Evolutionary conservation across 30 jellyfish, hydroid and myxozoan genomes (phyloP).

Genomic region (Cassiopea andromeda): DNA sequence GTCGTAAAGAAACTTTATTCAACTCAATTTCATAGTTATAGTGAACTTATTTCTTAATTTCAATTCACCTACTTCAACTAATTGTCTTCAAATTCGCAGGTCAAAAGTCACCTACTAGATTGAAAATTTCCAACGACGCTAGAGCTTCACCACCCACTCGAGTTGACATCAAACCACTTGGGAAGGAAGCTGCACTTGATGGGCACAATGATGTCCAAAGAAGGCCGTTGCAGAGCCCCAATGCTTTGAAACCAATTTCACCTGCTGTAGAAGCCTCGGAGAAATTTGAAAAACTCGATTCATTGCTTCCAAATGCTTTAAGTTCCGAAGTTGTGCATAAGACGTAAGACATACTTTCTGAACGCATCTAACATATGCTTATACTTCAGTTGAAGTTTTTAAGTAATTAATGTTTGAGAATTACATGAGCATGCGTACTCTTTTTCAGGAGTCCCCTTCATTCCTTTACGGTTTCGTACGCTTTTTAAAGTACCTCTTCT

Average conservation of each 20-base stretch:
- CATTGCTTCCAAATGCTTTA: no score
- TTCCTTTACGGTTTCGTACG: no score
- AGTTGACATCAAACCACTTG: slow-evolving; percentile 6
- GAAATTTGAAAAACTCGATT: background rate
- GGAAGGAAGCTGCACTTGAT: slow-evolving; percentile 31
- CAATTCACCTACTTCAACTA: background rate
- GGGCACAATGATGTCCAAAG: background rate
- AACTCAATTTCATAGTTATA: no score
- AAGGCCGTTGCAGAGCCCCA: background rate
- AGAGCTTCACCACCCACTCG: background rate
- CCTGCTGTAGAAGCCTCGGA: background rate
- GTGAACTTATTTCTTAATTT: background rate
- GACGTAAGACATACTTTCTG: no score
- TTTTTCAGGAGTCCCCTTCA: no score
- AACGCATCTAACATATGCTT: no score
- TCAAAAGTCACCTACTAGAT: slow-evolving; percentile 47
- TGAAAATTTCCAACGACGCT: slow-evolving; percentile 66
- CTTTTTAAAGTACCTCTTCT: no score
- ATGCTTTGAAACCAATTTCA: slow-evolving; percentile 33
- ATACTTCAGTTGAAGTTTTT: no score
- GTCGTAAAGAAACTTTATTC: no score
- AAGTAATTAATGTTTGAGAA: no score
- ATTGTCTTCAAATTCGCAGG: slow-evolving; percentile 15
- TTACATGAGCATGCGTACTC: no score
- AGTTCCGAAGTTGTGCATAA: no score